Evolutionary conservation across 2,113 vertebrate species (phyloP).

Genomic region (Anguilla japonica): DNA sequence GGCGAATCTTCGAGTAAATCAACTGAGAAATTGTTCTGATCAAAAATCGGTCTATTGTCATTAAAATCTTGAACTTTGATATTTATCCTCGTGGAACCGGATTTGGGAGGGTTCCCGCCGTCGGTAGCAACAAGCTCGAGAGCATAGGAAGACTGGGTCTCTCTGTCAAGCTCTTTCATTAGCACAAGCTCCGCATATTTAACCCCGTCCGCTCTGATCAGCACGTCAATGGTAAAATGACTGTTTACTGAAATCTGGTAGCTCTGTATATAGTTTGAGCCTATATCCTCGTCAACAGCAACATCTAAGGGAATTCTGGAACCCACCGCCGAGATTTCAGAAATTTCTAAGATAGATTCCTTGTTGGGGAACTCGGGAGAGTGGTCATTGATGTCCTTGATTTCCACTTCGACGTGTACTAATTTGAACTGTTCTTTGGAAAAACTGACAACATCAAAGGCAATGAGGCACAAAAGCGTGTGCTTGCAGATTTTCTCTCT

Average conservation of each 20-base stretch:
- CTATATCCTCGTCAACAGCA: slow-evolving; percentile 88
- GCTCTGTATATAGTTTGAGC: slow-evolving; percentile 87
- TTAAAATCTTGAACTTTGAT: slow-evolving; percentile 92
- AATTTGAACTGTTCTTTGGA: slow-evolving; percentile 88
- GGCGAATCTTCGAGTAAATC: slow-evolving; percentile 87
- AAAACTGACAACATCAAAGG: slow-evolving; percentile 94
- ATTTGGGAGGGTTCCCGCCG: slow-evolving; percentile 84
- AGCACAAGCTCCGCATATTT: slow-evolving; percentile 92
- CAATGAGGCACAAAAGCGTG: slow-evolving; percentile 80
- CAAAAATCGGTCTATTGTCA: slow-evolving; percentile 91
- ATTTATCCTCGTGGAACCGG: slow-evolving; percentile 80
- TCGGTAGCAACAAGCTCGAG: slow-evolving; percentile 90
- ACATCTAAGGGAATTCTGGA: slow-evolving; percentile 89
- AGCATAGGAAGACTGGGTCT: slow-evolving; percentile 82
- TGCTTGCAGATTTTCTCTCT: slow-evolving; percentile 85
- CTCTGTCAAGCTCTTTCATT: slow-evolving; percentile 89
- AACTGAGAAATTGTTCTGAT: slow-evolving; percentile 78
- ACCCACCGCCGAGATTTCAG: slow-evolving; percentile 86
- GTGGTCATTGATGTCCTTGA: slow-evolving; percentile 96
- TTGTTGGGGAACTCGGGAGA: slow-evolving; percentile 84
- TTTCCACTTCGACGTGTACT: slow-evolving; percentile 94
- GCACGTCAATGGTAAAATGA: slow-evolving; percentile 89
- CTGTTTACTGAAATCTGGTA: slow-evolving; percentile 90
- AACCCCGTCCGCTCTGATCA: slow-evolving; percentile 89
- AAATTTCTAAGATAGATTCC: slow-evolving; percentile 85